Evolutionary conservation across 2,797 vertebrate species (phyloP).

Genomic region (Melanotaenia boesemani): DNA sequence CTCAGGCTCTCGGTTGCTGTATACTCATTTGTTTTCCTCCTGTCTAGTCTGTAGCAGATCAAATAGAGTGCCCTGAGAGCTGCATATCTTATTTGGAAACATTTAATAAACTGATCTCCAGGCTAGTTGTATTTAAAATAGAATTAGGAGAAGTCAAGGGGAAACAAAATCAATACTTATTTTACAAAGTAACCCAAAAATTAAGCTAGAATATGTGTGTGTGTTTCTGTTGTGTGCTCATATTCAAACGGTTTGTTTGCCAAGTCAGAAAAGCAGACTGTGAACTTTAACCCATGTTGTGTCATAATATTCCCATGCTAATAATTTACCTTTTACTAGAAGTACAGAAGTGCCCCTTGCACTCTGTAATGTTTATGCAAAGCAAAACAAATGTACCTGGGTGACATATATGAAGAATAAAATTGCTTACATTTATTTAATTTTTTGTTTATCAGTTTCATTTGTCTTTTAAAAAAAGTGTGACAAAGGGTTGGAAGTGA

Average conservation of each 20-base stretch:
- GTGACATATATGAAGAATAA: constrained; percentile 51
- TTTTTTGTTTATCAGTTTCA: constrained; percentile 47
- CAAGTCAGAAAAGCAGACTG: not conserved
- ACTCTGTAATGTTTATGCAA: not conserved
- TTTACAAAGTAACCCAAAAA: not conserved
- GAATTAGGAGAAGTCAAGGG: constrained; percentile 3
- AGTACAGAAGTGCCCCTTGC: not conserved
- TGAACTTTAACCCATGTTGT: constrained; percentile 56
- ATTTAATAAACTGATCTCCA: constrained; percentile 37
- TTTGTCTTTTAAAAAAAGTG: constrained; percentile 63
- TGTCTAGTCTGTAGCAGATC: constrained; percentile 51
- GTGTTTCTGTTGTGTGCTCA: not conserved
- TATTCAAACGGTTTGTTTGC: constrained; percentile 14
- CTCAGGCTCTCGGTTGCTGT: constrained; percentile 21
- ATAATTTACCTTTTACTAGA: constrained; percentile 61
- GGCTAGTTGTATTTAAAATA: constrained; percentile 34
- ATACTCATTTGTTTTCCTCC: constrained; percentile 37
- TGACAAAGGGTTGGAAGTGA: constrained; percentile 55
- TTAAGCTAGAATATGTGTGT: not conserved
- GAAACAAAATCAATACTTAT: not conserved
- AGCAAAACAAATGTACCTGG: constrained; percentile 25
- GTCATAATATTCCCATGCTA: constrained; percentile 15
- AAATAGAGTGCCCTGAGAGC: constrained; percentile 42
- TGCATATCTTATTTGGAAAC: constrained; percentile 44
- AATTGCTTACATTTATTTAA: constrained; percentile 37